Evolutionary conservation across 2,113 vertebrate species (phyloP), one percentile per base, ranked within the genome.

Genomic region (Eidolon helvum): DNA sequence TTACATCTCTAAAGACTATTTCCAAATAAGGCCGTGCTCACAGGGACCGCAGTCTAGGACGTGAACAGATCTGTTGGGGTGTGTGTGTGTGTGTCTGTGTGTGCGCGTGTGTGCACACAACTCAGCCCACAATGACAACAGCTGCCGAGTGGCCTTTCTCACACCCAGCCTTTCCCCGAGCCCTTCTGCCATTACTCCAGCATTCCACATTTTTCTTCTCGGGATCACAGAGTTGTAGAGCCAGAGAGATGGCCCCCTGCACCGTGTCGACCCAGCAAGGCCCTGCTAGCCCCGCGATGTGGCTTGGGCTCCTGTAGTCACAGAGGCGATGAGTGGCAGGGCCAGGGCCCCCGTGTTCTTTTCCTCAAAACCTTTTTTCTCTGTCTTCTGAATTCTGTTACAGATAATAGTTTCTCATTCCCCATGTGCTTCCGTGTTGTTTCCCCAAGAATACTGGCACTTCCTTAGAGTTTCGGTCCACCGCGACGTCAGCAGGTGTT

Each of bases 71-170:
- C 35, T 45, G 28, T 55, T 28, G 19, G 5, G 38, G 7, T 3
- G 35, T 15, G 77, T 28, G 30, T 19, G 83, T 48, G 30, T 0
- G n/a, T 21, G 7, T 5, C 28, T 15, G 77, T 28, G 30, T 11
- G 75, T 21, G 19, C 1, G 38, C 1, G n/a, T 30, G 7, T 8
- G 38, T 24, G 4, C 59, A 4, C 53, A 21, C 43, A 6, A 0
- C 63, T 80, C 50, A 45, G 0, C 43, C 38, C 19, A 3, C 78
- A 12, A 1, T 28, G 22, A 18, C 22, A 30, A 40, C 30, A 59
- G 28, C 91, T 43, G 33, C 22, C 4, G 11, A 43, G 1, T 6
- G 65, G 66, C 53, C 26, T 55, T 71, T 30, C 30, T 55, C 6
- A 3, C n/a, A 24, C 71, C 66, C n/a, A 2, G 66, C 10, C 57